Evolutionary conservation across 2,888 invertebrate genomes (phyloP).

Genomic region (Drosophila trichaetosa): DNA sequence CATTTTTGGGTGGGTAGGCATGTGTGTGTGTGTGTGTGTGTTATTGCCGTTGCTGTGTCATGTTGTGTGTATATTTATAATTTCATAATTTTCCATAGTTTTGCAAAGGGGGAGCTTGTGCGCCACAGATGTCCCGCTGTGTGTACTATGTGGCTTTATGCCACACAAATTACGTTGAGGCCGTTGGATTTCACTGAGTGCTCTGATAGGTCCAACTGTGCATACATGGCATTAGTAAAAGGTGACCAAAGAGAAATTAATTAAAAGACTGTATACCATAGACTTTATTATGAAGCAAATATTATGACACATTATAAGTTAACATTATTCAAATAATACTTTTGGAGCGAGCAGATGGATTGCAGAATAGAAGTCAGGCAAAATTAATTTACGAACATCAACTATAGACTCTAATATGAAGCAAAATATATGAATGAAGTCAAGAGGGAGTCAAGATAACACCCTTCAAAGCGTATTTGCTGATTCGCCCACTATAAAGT

Average conservation of each 20-base stretch:
- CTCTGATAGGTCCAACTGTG: constrained; percentile 25
- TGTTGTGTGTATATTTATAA: constrained; percentile 66
- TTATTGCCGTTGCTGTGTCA: constrained; percentile 19
- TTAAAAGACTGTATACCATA: not conserved
- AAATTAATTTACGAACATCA: not conserved
- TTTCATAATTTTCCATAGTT: constrained; percentile 77
- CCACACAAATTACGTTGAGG: constrained; percentile 65
- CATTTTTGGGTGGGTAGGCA: constrained; percentile 51
- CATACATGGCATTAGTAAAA: not conserved
- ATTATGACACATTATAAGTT: not conserved
- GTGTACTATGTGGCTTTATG: constrained; percentile 54
- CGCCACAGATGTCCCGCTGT: constrained; percentile 70
- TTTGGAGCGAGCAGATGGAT: not conserved
- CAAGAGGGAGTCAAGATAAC: not conserved
- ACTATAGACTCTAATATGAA: not conserved
- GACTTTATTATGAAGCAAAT: not conserved
- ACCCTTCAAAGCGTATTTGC: not conserved
- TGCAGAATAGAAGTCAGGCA: not conserved
- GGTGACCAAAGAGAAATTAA: constrained; percentile 9
- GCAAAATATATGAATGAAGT: not conserved
- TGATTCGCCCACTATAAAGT: not conserved
- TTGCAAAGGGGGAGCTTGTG: constrained; percentile 49
- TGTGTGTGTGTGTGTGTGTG: constrained; percentile 1
- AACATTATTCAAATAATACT: not conserved
- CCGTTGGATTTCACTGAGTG: constrained; percentile 34